Evolutionary conservation across 2,888 invertebrate species (phyloP).

Genomic region (Petrolisthes cinctipes): DNA sequence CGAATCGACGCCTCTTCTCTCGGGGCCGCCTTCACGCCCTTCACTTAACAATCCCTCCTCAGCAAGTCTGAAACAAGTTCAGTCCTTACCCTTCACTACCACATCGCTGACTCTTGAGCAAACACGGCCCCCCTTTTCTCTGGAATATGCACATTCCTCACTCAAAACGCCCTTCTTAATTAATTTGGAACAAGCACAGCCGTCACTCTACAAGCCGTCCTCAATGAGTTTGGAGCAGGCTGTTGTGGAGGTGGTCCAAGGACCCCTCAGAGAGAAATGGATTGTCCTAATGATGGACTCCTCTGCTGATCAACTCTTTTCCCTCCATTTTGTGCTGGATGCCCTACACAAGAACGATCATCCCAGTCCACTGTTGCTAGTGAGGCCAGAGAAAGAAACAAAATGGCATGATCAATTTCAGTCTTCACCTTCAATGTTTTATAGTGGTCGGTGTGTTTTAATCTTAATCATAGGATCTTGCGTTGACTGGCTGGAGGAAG

Average conservation of each 20-base stretch:
- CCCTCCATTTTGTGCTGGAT: not conserved
- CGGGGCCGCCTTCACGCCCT: too few species aligned
- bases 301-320: conserved; percentile 8
- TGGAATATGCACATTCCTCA: too few species aligned
- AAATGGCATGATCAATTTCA: conserved; percentile 25
- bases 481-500: conserved; percentile 24
- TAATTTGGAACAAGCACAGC: too few species aligned
- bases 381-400: not conserved
- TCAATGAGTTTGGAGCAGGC: not conserved
- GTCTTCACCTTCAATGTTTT: conserved; percentile 1
- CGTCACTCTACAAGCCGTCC: not conserved
- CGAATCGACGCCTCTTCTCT: too few species aligned
- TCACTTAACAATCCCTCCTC: too few species aligned
- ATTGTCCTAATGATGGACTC: conserved; percentile 25
- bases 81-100: too few species aligned
- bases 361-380: conserved; percentile 2
- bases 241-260: conserved; percentile 10
- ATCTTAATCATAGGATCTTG: not conserved
- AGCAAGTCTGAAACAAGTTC: too few species aligned
- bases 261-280: conserved; percentile 34
- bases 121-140: too few species aligned
- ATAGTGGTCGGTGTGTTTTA: conserved; percentile 15
- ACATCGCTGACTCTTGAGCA: too few species aligned
- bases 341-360: not conserved
- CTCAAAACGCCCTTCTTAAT: too few species aligned